Evolutionary conservation across 2,888 invertebrate genomes (phyloP).

Genomic region (Noctua fimbriata): DNA sequence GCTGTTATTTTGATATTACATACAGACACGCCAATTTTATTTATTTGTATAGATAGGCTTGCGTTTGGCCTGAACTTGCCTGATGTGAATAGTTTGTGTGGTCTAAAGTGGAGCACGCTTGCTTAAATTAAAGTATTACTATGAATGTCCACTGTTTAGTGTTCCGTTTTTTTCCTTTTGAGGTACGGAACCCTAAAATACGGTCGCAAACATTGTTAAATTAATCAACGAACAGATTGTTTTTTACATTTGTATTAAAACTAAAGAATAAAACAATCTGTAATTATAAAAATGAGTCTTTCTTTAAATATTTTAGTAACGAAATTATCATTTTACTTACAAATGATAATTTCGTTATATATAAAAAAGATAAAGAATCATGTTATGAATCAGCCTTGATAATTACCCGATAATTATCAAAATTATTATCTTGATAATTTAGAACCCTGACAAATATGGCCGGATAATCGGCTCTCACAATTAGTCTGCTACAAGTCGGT

Average conservation of each 20-base stretch:
- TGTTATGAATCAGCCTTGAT: neutral
- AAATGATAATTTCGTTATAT: too few species aligned
- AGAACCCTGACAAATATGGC: neutral
- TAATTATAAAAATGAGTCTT: too few species aligned
- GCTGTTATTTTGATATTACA: too few species aligned
- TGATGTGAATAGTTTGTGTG: too few species aligned
- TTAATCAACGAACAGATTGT: too few species aligned
- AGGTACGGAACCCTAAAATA: too few species aligned
- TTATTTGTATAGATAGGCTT: neutral
- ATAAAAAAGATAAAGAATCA: neutral
- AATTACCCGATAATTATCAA: neutral
- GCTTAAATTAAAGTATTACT: neutral
- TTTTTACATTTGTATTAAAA: too few species aligned
- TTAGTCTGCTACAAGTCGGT: neutral
- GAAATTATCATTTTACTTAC: neutral
- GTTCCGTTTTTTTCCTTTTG: too few species aligned
- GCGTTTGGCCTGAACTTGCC: neutral
- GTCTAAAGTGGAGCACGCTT: too few species aligned
- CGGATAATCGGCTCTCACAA: neutral
- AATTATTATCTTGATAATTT: neutral
- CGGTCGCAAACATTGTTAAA: too few species aligned
- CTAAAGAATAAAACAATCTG: too few species aligned
- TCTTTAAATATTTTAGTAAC: neutral
- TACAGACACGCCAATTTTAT: too few species aligned
- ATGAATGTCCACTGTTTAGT: neutral